A percentile compares a stretch with the other conserved stretches of the same genome.
Conservation (phyloP, 2,888 invertebrate genomes). For the Thymelicus sylvestris region DNA sequence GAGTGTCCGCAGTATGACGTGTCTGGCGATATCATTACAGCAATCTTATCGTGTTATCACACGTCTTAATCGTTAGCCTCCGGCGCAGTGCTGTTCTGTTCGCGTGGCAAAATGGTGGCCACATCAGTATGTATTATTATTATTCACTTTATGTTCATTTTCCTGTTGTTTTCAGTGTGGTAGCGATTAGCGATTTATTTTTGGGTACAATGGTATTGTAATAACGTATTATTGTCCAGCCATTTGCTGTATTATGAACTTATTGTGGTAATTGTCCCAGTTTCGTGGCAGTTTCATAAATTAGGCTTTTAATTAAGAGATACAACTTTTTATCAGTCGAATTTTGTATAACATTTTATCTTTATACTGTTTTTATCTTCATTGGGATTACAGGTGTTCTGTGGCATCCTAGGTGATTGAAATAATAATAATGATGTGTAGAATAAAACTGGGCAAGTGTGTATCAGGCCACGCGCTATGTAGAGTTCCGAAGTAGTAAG, state of each 20-base stretch:
- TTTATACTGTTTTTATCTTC: neutral
- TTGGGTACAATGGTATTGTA: neutral
- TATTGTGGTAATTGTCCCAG: neutral
- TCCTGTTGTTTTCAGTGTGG: neutral
- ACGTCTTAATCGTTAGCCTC: constrained; percentile 42
- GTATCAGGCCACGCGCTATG: too few relatives aligned
- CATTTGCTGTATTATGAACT: neutral
- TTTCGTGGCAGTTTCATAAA: neutral
- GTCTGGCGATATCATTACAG: constrained; percentile 60
- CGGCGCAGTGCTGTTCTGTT: constrained; percentile 47
- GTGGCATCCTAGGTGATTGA: neutral
- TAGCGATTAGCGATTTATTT: neutral
- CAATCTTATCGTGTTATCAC: constrained; percentile 63
- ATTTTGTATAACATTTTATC: neutral
- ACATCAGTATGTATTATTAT: constrained; percentile 60
- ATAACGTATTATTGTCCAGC: neutral
- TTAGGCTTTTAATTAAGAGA: too few relatives aligned
- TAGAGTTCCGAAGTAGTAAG: too few relatives aligned
- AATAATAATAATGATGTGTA: too few relatives aligned
- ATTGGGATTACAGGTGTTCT: neutral
- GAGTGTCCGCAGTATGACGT: constrained; percentile 77
- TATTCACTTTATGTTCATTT: neutral
- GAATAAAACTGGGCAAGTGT: too few relatives aligned
- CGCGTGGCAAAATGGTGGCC: constrained; percentile 68
- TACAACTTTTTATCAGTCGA: neutral